These are phyloP conservation scores for Petrocephalus microphthalmus DNA, from an alignment of 2,113 vertebrate species.

Conservation along the genomic window DNA sequence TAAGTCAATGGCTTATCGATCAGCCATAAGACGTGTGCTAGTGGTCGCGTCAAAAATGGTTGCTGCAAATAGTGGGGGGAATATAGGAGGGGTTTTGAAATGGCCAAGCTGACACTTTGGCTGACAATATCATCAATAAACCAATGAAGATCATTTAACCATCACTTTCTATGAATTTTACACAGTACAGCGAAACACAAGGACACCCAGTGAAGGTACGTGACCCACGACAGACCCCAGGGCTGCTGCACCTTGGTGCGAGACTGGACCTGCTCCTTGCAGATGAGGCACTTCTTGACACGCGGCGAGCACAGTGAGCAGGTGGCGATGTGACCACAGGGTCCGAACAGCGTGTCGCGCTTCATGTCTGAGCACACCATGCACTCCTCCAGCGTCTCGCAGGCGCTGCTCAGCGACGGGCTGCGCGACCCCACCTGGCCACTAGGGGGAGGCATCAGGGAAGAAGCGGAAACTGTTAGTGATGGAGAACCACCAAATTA, in stretches of 20 bases:
- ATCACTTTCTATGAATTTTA: not conserved
- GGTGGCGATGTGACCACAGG: slow-evolving; percentile 95
- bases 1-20: not conserved
- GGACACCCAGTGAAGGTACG: not conserved
- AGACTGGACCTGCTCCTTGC: slow-evolving; percentile 97
- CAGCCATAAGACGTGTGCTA: not conserved
- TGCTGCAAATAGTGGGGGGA: not conserved
- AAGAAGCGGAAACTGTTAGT: not conserved
- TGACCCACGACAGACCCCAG: not conserved
- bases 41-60: not conserved
- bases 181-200: not conserved
- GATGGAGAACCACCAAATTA: not conserved
- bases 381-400: slow-evolving; percentile 94
- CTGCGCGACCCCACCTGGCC: slow-evolving; percentile 93
- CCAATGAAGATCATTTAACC: not conserved
- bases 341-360: slow-evolving; percentile 95
- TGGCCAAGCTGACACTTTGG: not conserved
- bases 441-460: slow-evolving; percentile 49
- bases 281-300: slow-evolving; percentile 98
- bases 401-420: slow-evolving; percentile 91
- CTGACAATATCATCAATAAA: not conserved
- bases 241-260: slow-evolving; percentile 81
- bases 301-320: slow-evolving; percentile 97
- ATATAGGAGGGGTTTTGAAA: not conserved
- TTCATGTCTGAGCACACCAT: slow-evolving; percentile 99